These are phyloP conservation scores for Columba guinea DNA, from an alignment of 2,797 vertebrate species.

Conservation along the genomic window DNA sequence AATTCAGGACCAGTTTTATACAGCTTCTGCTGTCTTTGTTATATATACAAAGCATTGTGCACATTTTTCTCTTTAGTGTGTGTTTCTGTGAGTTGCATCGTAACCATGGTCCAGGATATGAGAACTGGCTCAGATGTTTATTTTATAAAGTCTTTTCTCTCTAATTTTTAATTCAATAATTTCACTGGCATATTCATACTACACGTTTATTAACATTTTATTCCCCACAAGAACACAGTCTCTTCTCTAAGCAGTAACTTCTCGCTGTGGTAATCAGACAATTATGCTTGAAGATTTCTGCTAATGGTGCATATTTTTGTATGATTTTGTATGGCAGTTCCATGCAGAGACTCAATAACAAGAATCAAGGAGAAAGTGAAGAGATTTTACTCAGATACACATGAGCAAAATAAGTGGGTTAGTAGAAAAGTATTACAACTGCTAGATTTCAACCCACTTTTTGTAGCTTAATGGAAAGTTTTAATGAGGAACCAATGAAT, in stretches of 20 bases:
- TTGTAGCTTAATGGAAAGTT: neutral
- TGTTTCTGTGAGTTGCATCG: neutral
- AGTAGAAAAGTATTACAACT: neutral
- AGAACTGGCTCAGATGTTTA: neutral
- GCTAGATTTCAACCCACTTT: neutral
- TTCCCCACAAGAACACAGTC: neutral
- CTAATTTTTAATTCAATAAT: neutral
- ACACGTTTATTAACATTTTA: neutral
- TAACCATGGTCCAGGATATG: neutral
- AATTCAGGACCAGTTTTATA: neutral
- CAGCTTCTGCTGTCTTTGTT: neutral
- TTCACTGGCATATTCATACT: neutral
- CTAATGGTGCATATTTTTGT: neutral
- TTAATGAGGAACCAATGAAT: neutral
- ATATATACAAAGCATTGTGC: neutral
- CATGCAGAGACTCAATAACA: neutral
- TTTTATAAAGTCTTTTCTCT: neutral
- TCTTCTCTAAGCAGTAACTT: neutral
- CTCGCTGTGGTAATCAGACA: neutral
- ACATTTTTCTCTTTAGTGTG: neutral
- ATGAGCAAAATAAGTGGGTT: neutral
- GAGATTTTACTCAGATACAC: neutral
- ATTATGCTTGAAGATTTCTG: neutral
- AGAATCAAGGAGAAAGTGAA: fast-evolving
- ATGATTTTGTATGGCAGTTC: neutral